phyloP scores from a whole-genome alignment of 2,888 invertebrate genomes.

The Pristionchus japonicus region DNA sequence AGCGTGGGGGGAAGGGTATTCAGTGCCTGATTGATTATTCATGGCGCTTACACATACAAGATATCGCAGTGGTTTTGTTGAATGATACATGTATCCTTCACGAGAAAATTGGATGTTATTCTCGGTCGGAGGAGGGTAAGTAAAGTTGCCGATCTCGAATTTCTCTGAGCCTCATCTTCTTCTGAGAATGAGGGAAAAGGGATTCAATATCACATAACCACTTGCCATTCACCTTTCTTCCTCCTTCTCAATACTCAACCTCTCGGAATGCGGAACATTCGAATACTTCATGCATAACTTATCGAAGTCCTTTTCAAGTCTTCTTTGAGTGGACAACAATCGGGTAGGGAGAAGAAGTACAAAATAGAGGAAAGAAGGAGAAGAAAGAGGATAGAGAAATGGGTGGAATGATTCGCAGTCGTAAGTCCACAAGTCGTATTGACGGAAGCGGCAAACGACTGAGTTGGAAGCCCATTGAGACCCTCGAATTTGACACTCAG shows the following conservation, averaged over 20 bases:
- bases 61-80: neutral
- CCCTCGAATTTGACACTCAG: neutral
- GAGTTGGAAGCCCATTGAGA: conserved; percentile 24
- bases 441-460: conserved; percentile 14
- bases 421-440: conserved; percentile 5
- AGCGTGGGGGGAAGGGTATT: neutral
- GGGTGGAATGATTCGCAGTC: conserved; percentile 24
- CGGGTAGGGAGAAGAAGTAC: neutral
- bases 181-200: conserved; percentile 17
- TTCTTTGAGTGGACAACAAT: neutral
- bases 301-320: neutral
- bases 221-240: conserved; percentile 29
- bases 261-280: conserved; percentile 29
- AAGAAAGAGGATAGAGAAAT: neutral
- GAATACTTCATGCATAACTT: conserved; percentile 32
- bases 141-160: conserved; percentile 16
- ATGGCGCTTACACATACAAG: neutral
- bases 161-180: neutral
- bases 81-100: neutral
- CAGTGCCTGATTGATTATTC: conserved; percentile 17
- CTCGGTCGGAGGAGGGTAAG: neutral
- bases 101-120: neutral
- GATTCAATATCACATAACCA: conserved; percentile 37
- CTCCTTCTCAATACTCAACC: neutral
- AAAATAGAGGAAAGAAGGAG: neutral